These are phyloP conservation scores for Bombycilla garrulus DNA, from an alignment of 2,113 vertebrate species.

Conservation along the genomic window DNA sequence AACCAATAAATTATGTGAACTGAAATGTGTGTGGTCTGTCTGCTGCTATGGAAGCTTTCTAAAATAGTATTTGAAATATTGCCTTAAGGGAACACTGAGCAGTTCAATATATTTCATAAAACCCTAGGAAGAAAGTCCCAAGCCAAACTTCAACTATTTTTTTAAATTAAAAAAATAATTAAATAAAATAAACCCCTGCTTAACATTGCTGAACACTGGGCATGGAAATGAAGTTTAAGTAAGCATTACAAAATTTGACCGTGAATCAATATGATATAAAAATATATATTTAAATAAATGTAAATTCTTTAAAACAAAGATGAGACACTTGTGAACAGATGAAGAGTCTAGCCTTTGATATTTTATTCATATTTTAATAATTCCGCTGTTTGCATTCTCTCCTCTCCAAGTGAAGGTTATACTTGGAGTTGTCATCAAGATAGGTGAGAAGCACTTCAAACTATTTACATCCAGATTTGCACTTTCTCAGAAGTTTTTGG, in stretches of 20 bases:
- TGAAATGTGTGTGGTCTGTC: slow-evolving; percentile 31
- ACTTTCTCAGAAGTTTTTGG: background rate
- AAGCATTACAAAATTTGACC: background rate
- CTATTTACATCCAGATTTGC: background rate
- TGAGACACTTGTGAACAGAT: background rate
- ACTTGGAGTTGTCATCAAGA: background rate
- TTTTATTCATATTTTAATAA: slow-evolving; percentile 18
- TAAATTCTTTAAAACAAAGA: background rate
- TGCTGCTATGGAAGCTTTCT: slow-evolving; percentile 42
- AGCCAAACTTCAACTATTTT: background rate
- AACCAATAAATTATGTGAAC: slow-evolving; percentile 46
- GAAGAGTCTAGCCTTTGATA: background rate
- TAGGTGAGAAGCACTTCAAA: background rate
- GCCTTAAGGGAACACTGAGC: background rate
- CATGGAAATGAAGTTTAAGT: background rate
- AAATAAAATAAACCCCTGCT: accelerated
- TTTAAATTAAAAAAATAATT: background rate
- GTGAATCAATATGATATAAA: background rate
- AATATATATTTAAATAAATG: background rate
- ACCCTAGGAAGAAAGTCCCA: background rate
- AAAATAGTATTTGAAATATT: slow-evolving; percentile 40
- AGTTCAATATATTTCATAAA: background rate
- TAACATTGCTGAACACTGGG: background rate
- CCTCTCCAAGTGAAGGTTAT: background rate
- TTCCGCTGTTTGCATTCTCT: background rate